These are phyloP conservation scores for Tamandua tetradactyla DNA, from an alignment of 2,797 vertebrate genomes.

Conservation along the genomic window DNA sequence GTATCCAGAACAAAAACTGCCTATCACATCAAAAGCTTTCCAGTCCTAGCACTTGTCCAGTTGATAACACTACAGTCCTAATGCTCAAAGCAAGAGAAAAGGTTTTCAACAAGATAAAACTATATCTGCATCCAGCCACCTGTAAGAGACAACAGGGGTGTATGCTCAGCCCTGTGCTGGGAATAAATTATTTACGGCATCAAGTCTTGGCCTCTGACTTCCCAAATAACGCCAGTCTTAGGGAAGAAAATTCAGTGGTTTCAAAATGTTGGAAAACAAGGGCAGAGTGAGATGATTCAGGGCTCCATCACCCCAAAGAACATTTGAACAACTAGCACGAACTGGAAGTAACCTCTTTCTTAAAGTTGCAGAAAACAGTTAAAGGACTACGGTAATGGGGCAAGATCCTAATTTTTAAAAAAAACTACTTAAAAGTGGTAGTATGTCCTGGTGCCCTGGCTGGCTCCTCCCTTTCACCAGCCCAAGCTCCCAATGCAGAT, in stretches of 20 bases:
- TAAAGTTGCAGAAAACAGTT: too few relatives aligned
- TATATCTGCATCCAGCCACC: neutral
- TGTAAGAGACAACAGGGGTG: neutral
- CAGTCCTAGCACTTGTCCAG: neutral
- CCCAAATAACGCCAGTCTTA: neutral
- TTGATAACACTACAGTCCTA: neutral
- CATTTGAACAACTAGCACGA: too few relatives aligned
- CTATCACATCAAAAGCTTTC: neutral
- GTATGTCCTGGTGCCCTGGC: too few relatives aligned
- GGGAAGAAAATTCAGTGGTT: neutral
- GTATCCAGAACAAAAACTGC: constrained; percentile 51
- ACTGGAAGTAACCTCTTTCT: too few relatives aligned
- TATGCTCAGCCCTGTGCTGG: neutral
- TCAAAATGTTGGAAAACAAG: constrained; percentile 10
- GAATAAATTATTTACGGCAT: neutral
- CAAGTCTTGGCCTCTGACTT: neutral
- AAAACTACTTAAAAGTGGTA: too few relatives aligned
- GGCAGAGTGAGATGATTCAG: too few relatives aligned
- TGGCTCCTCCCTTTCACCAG: too few relatives aligned
- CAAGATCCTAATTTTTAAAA: too few relatives aligned
- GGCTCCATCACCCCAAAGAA: too few relatives aligned
- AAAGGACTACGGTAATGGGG: too few relatives aligned
- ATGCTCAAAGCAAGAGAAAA: neutral
- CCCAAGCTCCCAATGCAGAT: too few relatives aligned
- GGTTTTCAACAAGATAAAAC: constrained; percentile 9